Base-by-base conservation (phyloP, 2,888 invertebrate species). In the Aphidius colemani region DNA sequence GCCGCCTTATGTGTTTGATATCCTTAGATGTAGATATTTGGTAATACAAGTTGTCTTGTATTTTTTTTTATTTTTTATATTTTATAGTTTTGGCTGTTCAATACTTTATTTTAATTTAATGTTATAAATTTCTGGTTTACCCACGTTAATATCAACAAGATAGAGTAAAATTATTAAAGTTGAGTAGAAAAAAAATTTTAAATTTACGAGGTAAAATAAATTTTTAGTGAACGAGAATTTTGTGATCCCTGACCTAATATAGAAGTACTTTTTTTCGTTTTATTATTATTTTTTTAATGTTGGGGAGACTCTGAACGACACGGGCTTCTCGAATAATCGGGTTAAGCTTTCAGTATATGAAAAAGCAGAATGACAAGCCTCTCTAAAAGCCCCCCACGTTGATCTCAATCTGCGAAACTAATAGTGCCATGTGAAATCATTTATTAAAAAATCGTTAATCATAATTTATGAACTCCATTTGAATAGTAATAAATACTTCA, bases 21-120 rank as follows among this genome's bases (percentile, higher is more conserved):
- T 30, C 30, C 30, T 30, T 45, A 46, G 48, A 57, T 45, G 30
- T 30, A 30, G 46, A 57, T 57, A 57, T 57, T 53, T 10, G 30
- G 30, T 53, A 40, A 53, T 30, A 30, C 30, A 30, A 30, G 4
- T 30, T 5, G 30, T 30, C 5, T 30, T 30, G 2, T 30, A 3
- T 30, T 30, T 30, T 30, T 30, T 30, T 30, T 30, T 30, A 1
- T 5, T 30, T 30, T 30, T 30, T 18, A 18, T 18, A 18, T 18
- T 30, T 30, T 30, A 30, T 30, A 30, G 30, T 30, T 30, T 30
- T 30, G 30, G 30, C 5, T 30, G 30, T 30, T 30, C 30, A 30
- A 30, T 30, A 5, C 5, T 30, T 30, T 30, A 30, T 30, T 30
- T 30, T 30, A 30, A 30, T 30, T 30, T 30, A 5, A 30, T 30